A percentile compares a stretch with the other conserved stretches of the same genome.
These are phyloP conservation scores for Plagiodera versicolora DNA, from an alignment of 2,888 invertebrate genomes.

Conservation along the genomic window DNA sequence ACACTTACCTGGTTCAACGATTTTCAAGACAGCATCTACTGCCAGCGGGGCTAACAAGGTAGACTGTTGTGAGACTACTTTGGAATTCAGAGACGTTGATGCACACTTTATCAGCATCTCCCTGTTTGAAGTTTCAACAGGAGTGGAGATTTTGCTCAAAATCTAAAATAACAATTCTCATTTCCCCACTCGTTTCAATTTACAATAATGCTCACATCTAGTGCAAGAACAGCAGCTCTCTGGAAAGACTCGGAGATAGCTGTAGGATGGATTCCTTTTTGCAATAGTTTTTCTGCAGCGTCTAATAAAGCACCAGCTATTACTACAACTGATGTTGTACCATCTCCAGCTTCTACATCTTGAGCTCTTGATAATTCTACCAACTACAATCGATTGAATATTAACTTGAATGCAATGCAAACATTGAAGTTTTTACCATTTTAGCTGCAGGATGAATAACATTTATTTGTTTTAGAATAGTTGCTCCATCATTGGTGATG, in stretches of 20 bases:
- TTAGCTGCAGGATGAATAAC: slow-evolving; percentile 98
- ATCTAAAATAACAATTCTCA: slow-evolving; percentile 54
- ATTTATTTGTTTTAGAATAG: slow-evolving; percentile 98
- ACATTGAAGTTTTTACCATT: slow-evolving; percentile 70
- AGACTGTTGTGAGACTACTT: slow-evolving; percentile 98
- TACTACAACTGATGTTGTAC: slow-evolving; percentile 97
- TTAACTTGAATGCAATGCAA: background rate
- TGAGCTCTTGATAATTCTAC: slow-evolving; percentile 98
- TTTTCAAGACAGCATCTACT: slow-evolving; percentile 92
- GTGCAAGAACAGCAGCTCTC: slow-evolving; percentile 74
- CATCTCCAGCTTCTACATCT: slow-evolving; percentile 99
- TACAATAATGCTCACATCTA: slow-evolving; percentile 56
- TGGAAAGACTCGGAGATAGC: slow-evolving; percentile 97
- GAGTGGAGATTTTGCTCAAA: slow-evolving; percentile 80
- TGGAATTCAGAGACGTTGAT: slow-evolving; percentile 97
- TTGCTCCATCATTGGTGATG: slow-evolving; percentile 99
- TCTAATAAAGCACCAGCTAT: slow-evolving; percentile 95
- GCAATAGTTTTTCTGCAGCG: slow-evolving; percentile 88
- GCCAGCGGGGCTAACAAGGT: slow-evolving; percentile 94
- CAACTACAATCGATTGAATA: slow-evolving; percentile 64
- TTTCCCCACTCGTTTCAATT: background rate
- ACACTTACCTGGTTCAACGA: slow-evolving; percentile 64
- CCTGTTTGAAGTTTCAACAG: slow-evolving; percentile 83
- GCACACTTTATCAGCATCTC: slow-evolving; percentile 90
- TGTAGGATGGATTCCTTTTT: slow-evolving; percentile 96